Evolutionary conservation across 2,888 invertebrate genomes (phyloP).

Genomic region (Chalcosyrphus nemorum): DNA sequence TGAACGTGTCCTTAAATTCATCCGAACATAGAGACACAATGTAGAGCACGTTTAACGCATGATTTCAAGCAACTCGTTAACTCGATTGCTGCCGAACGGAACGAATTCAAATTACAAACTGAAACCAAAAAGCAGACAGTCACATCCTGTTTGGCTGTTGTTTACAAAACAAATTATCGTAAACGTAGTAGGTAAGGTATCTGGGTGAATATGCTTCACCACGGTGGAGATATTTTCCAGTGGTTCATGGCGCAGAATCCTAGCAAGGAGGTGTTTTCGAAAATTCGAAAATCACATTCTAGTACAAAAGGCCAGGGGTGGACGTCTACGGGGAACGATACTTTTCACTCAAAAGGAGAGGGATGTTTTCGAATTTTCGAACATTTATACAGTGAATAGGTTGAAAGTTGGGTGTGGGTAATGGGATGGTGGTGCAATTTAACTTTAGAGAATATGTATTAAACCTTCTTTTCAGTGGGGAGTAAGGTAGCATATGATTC

Average conservation of each 20-base stretch:
- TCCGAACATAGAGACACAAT: neutral
- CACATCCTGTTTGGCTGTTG: conserved; percentile 52
- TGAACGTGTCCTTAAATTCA: neutral
- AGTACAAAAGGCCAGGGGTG: conserved; percentile 19
- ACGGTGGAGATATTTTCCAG: conserved; percentile 39
- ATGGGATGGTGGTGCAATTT: neutral
- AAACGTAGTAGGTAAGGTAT: conserved; percentile 32
- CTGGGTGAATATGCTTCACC: conserved; percentile 36
- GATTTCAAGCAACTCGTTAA: neutral
- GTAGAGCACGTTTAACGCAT: conserved; percentile 15
- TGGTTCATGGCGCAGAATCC: conserved; percentile 20
- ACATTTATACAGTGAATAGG: neutral
- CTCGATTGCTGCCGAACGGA: conserved; percentile 38
- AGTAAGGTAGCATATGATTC: no score
- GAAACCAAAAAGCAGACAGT: conserved; percentile 18
- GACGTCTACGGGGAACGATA: neutral
- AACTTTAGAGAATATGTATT: no score
- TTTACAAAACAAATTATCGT: conserved; percentile 68
- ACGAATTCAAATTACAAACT: conserved; percentile 50
- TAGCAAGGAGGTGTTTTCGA: neutral
- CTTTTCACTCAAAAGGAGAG: conserved; percentile 34
- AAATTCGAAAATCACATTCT: conserved; percentile 20
- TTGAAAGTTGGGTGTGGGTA: neutral
- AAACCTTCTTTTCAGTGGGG: no score
- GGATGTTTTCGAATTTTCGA: conserved; percentile 13